Percentiles rank a stretch among this genome's conserved stretches.
Conservation (phyloP, 2,113 vertebrate genomes). For the Lagopus leucura region DNA sequence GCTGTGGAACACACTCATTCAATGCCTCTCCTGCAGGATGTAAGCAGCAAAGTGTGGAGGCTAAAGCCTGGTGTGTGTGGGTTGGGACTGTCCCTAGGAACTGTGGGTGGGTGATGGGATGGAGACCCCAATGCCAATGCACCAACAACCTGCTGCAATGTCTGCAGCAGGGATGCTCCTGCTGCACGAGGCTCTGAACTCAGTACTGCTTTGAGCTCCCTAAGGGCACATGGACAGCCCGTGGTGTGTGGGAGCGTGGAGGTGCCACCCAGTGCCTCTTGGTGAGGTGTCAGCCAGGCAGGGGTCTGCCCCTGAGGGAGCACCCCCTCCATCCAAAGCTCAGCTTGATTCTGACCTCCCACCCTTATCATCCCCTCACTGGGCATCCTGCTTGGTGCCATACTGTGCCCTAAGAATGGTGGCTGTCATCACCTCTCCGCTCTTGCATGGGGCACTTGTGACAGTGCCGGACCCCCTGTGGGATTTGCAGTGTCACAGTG, state of each 20-base stretch:
- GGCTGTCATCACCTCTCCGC: neutral
- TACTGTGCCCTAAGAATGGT: neutral
- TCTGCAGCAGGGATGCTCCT: accelerated
- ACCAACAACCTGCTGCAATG: accelerated
- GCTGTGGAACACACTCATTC: neutral
- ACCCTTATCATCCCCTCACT: accelerated
- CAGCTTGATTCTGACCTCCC: neutral
- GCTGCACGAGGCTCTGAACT: neutral
- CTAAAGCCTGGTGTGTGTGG: neutral
- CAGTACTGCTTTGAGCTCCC: neutral
- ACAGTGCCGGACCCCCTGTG: accelerated
- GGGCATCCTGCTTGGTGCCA: neutral
- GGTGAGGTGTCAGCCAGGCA: neutral
- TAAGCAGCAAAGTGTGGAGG: neutral
- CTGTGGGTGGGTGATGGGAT: neutral
- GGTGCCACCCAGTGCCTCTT: neutral
- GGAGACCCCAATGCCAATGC: accelerated
- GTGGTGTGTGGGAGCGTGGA: neutral
- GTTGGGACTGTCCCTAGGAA: neutral
- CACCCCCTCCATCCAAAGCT: accelerated
- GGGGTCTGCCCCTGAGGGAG: neutral
- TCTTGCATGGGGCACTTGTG: accelerated
- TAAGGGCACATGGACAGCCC: neutral
- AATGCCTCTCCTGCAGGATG: neutral
- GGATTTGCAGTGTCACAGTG: neutral